These are phyloP conservation scores for Phrynocephalus vlangalii DNA, from an alignment of 2,797 vertebrate genomes.

Conservation along the genomic window DNA sequence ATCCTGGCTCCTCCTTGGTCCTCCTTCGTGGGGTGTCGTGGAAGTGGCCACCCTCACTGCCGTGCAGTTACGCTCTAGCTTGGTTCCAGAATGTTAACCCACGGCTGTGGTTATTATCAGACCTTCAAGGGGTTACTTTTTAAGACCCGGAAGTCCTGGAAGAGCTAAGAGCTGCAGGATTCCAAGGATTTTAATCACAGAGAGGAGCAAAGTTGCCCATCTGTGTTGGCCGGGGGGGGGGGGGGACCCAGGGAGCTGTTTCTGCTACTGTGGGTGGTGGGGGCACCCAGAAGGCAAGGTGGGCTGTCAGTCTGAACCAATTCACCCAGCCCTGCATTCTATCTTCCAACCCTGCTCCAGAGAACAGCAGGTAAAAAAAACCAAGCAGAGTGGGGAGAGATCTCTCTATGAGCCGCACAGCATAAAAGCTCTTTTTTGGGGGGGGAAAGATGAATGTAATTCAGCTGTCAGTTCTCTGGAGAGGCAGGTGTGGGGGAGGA, in stretches of 20 bases:
- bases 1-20: no score
- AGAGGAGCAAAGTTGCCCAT: no score
- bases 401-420: neutral
- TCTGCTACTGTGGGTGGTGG: neutral
- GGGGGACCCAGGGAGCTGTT: neutral
- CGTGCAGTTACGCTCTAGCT: no score
- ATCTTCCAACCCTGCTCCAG: neutral
- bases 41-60: no score
- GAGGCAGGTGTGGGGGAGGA: slow-evolving; percentile 11
- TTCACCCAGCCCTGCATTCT: neutral
- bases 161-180: no score
- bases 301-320: rapidly evolving
- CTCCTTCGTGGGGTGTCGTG: no score
- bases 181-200: no score
- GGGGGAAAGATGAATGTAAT: neutral
- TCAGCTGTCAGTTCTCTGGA: slow-evolving; percentile 7
- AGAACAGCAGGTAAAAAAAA: neutral
- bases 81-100: no score
- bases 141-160: no score
- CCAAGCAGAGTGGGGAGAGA: neutral
- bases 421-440: neutral
- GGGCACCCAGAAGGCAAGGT: neutral
- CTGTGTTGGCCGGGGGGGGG: no score
- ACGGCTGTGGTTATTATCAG: no score
- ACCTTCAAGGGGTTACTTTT: no score